Base-by-base conservation (phyloP, 2,797 vertebrate species). In the Lithobates pipiens region DNA sequence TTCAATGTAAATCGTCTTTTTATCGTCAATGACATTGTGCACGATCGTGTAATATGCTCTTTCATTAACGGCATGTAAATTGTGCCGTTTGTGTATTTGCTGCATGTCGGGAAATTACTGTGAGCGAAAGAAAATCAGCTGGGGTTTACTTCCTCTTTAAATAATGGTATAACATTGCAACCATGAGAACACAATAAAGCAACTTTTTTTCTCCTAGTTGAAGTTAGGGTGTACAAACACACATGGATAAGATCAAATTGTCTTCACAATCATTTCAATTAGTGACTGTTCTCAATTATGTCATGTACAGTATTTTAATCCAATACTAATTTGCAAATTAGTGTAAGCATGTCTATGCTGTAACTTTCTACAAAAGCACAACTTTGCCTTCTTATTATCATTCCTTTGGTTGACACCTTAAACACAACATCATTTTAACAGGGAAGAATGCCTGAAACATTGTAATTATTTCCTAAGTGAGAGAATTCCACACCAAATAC, bases 301-400 rank as follows among this genome's bases (percentile, higher is more conserved):
- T 50, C 11, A 80, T 57, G 16, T 23, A 42, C 29, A 54, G 27
- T 61, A 46, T 75, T 34, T 27, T n/a, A 72, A 44, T 11, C 21
- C 44, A 72, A 34, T 86, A 73, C 74, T 68, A 27, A 68, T 74
- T 78, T 75, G 46, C 76, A 42, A 79, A 87, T 87, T 75, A 69
- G 69, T 21, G 10, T 36, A 18, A 77, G 13, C 61, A 75, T n/a
- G 76, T 44, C 39, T 36, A 10, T 25, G 61, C 68, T 83, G 70
- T 75, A 39, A 69, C 70, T 78, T 83, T 83, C 42, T 50, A 75
- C 44, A 57, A 68, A 46, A 44, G 13, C 68, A 67, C 42, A 74
- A 25, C 65, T 83, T 82, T 83, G 80, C 85, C 80, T 83, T 87
- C 69, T 87, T 87, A 87, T 87, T 83, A 83, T 69, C 80, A 87